Conservation (phyloP, 2,797 vertebrate genomes). For the Syndactyla subalaris region DNA sequence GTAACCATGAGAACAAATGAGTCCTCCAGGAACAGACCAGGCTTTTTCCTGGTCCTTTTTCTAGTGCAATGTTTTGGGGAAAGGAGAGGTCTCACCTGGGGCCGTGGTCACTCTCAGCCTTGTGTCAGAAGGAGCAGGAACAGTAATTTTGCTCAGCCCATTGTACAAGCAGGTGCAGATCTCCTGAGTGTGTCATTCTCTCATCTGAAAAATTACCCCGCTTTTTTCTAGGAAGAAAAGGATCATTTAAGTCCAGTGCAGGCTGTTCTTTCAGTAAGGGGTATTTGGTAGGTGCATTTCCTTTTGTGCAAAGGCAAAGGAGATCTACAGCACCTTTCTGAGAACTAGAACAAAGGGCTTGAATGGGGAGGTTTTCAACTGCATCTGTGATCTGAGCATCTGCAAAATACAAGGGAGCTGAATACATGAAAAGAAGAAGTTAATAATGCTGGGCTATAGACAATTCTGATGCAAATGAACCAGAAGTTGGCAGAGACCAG, state of each 20-base stretch:
- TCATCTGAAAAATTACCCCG: slow-evolving; percentile 11
- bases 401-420: slow-evolving; percentile 33
- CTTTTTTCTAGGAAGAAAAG: background rate
- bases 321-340: background rate
- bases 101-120: background rate
- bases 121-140: background rate
- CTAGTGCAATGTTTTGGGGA: background rate
- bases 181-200: background rate
- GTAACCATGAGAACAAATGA: background rate
- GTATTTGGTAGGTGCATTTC: background rate
- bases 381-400: slow-evolving; percentile 49
- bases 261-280: background rate
- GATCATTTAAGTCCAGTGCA: background rate
- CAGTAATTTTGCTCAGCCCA: background rate
- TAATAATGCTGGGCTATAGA: slow-evolving; percentile 36
- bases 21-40: background rate
- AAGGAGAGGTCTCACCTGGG: background rate
- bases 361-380: slow-evolving; percentile 31
- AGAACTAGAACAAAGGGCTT: slow-evolving; percentile 23
- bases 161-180: slow-evolving; percentile 29
- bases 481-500: slow-evolving; percentile 10
- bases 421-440: slow-evolving; percentile 41
- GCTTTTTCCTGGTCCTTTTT: background rate
- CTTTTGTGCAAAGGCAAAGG: background rate
- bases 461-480: slow-evolving; percentile 44